Base-by-base conservation (phyloP, 35 echinoderm and acorn worm species). In the Ophioderma brevispina region DNA sequence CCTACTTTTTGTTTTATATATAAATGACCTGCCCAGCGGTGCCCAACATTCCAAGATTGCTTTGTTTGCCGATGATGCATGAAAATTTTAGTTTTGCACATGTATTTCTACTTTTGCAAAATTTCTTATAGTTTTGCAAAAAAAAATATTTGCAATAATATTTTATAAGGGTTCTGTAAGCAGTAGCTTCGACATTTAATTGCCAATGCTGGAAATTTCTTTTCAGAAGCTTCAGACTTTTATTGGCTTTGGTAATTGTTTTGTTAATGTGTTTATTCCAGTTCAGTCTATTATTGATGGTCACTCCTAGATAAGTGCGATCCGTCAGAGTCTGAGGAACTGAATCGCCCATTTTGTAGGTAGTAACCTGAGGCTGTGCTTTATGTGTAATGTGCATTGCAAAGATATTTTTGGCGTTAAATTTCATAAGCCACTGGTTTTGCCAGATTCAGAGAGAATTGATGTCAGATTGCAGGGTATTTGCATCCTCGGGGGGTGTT, bases 381-480 rank as follows among this genome's bases (percentile, higher is more conserved):
- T 70, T 70, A 25, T 70, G 59, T 6, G 59, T 70, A 25, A 70
- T 70, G 59, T 18, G 15, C 59, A 70, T 70, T 18, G 59, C 59
- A 30, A 49, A 83, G 18, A 23, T 49, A n/a, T 83, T 83, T 30
- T 42, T 52, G 25, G n/a, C 25, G 41, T 89, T 94, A 35, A 94
- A 94, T 14, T 35, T 42, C 92, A 89, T 94, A 32, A 76, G 40
- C 87, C 79, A 94, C 38, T 78, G 35, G 25, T 41, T 85, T 40
- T 90, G 39, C 92, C 81, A 90, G 13, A 1, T 35, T 25, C 42
- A 38, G 38, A 94, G 49, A 1, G 33, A 64, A 37, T 94, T 49
- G 13, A 94, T 23, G 39, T 94, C 92, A 6, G 63, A 34, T 75
- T 88, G 86, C 31, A 89, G 43, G 35, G 31, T 75, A 19, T 64